phyloP scores from a whole-genome alignment of 1,140 invertebrate species.

The Meloidogyne chitwoodi region DNA sequence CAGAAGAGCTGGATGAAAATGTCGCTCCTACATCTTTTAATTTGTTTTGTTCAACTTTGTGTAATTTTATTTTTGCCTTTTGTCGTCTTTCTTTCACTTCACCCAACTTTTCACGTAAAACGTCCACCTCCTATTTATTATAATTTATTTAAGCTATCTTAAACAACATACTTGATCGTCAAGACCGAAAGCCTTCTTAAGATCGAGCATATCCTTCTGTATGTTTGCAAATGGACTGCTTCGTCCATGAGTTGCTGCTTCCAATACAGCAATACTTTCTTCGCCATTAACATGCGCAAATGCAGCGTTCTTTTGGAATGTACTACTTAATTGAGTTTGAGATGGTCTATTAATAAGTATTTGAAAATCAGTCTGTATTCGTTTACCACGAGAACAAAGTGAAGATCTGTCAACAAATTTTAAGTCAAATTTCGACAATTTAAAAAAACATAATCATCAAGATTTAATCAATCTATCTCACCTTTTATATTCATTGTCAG shows the following conservation, averaged over 20 bases:
- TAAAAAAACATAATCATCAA: too few species aligned
- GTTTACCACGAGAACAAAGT: neutral
- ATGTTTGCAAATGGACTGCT: neutral
- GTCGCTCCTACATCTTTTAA: neutral
- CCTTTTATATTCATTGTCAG: too few species aligned
- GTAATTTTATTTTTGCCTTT: neutral
- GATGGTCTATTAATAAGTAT: conserved; percentile 3
- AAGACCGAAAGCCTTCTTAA: conserved; percentile 11
- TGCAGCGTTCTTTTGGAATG: conserved; percentile 6
- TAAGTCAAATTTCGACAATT: too few species aligned
- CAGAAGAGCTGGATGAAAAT: neutral
- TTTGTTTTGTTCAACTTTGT: neutral
- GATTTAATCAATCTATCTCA: too few species aligned
- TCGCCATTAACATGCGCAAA: neutral
- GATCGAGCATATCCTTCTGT: conserved; percentile 3
- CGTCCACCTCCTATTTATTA: neutral
- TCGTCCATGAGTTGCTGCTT: neutral
- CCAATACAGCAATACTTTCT: neutral
- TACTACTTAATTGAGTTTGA: conserved; percentile 23
- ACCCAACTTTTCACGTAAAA: neutral
- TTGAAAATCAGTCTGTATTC: conserved; percentile 1
- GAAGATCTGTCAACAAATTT: neutral
- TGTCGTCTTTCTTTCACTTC: neutral
- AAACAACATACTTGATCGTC: neutral
- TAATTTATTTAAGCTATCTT: neutral